Evolutionary conservation across 2,113 vertebrate genomes (phyloP), one percentile per base, ranked within the genome.

Genomic region (Psittacara wagleri): DNA sequence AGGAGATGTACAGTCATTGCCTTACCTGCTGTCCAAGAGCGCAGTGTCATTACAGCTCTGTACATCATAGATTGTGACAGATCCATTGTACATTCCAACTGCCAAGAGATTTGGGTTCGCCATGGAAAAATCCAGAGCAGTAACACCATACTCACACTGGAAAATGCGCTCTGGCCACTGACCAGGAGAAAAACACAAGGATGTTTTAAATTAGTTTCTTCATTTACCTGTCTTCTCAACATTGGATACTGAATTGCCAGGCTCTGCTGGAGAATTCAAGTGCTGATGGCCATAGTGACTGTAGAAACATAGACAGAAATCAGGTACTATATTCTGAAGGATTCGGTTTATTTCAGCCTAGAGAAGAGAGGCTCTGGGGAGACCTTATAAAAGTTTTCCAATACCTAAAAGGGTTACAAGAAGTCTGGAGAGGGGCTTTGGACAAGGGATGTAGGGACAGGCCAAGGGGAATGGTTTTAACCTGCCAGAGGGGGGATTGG

Each of bases 141-240:
- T 99, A 11, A 99, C 98, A 1, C 98, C 97, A 10, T 97, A 95
- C 29, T 96, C 69, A 14, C 98, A 99, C 20, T 19, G 92, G 94
- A 99, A 98, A 92, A 98, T 44, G 24, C 98, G 97, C 82, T 99
- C 99, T 39, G 99, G 99, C 99, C 99, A 99, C 99, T 99, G 94
- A 44, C 25, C 48, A 52, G 78, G 46, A 43, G 54, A 85, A 61
- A 88, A 67, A 66, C 0, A 27, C 64, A 43, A 41, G 8, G 15
- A 0, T 0, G 4, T 0, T 35, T 49, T 8, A 5, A 78, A 31
- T 5, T 25, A 59, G 44, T 52, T 5, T 7, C 4, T 22, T 10
- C 1, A 46, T 44, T 73, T 5, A 10, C 10, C 2, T 0, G 10
- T 20, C 3, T n/a, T 31, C 44, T 48, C 11, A 44, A 3, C 7